These are phyloP conservation scores for Lordiphosa andalusiaca DNA, from an alignment of 2,888 invertebrate genomes.

Conservation along the genomic window DNA sequence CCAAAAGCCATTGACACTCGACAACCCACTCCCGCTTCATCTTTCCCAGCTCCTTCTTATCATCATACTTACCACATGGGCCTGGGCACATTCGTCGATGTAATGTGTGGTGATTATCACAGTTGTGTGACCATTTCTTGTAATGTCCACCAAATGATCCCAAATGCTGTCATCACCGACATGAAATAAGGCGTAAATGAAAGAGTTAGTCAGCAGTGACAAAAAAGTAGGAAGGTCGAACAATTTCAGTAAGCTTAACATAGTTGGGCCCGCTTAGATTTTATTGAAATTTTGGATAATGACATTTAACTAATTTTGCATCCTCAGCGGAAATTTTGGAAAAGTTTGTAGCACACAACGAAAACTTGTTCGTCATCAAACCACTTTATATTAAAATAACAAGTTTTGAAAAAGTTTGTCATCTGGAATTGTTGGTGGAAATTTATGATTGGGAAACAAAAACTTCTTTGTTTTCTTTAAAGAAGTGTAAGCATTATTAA, in stretches of 20 bases:
- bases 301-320: too few species aligned
- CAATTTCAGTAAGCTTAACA: neutral
- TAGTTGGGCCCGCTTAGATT: too few species aligned
- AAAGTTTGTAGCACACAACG: too few species aligned
- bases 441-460: too few species aligned
- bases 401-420: too few species aligned
- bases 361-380: too few species aligned
- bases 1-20: constrained; percentile 65
- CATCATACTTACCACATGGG: constrained; percentile 85
- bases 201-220: constrained; percentile 32
- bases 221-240: neutral
- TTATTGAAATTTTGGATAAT: too few species aligned
- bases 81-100: constrained; percentile 92
- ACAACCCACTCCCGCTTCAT: constrained; percentile 5
- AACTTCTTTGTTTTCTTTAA: too few species aligned
- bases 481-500: too few species aligned
- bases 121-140: constrained; percentile 87
- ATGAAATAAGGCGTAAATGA: constrained; percentile 21
- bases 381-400: too few species aligned
- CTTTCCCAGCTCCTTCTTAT: neutral
- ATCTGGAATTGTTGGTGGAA: too few species aligned
- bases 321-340: too few species aligned
- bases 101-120: constrained; percentile 94
- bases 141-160: constrained; percentile 90
- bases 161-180: constrained; percentile 84